Evolutionary conservation across 2,888 invertebrate species (phyloP).

Genomic region (Drosophila yooni): DNA sequence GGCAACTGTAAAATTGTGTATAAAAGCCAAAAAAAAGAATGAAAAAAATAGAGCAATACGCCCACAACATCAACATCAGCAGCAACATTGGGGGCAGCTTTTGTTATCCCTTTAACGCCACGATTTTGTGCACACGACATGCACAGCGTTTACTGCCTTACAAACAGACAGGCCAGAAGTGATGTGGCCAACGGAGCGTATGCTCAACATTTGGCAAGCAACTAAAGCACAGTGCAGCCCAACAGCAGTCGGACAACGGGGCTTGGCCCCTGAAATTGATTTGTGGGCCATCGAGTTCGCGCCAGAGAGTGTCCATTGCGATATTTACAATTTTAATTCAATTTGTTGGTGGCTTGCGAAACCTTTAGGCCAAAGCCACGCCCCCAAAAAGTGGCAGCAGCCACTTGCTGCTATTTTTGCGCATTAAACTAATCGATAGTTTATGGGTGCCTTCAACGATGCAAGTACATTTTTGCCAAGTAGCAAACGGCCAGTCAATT

Average conservation of each 20-base stretch:
- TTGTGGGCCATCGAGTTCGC: slow-evolving; percentile 73
- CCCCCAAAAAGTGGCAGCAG: slow-evolving; percentile 10
- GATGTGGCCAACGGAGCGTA: slow-evolving; percentile 53
- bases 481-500: slow-evolving; percentile 53
- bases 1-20: slow-evolving; percentile 4
- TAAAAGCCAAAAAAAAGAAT: slow-evolving; percentile 8
- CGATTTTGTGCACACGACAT: slow-evolving; percentile 43
- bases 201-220: slow-evolving; percentile 51
- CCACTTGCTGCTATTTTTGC: slow-evolving; percentile 66
- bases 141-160: slow-evolving; percentile 40
- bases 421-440: slow-evolving; percentile 79
- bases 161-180: slow-evolving; percentile 15
- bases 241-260: slow-evolving; percentile 6
- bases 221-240: slow-evolving; percentile 20
- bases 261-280: slow-evolving; percentile 62
- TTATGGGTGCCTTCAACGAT: slow-evolving; percentile 58
- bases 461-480: slow-evolving; percentile 72
- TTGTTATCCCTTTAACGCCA: slow-evolving; percentile 51
- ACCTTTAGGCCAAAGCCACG: not conserved
- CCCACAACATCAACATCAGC: slow-evolving; percentile 43
- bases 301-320: slow-evolving; percentile 33
- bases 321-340: slow-evolving; percentile 81
- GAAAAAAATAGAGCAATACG: slow-evolving; percentile 25
- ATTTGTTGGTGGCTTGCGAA: slow-evolving; percentile 51
- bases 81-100: slow-evolving; percentile 38